Conservation (phyloP, 2,113 vertebrate species). For the Ophiodon elongatus region DNA sequence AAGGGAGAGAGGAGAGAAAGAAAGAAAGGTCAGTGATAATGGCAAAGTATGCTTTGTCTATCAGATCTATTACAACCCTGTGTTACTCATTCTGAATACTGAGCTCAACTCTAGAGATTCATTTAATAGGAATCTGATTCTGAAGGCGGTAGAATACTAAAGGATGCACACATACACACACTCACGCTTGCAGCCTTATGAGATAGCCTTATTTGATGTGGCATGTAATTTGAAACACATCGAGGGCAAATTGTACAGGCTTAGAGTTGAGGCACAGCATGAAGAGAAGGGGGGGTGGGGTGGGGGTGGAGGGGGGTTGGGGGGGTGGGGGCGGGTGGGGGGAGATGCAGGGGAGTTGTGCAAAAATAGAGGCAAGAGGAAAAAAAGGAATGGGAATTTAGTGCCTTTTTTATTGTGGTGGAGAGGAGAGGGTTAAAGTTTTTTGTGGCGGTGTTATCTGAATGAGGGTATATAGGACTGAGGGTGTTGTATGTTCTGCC, state of each 20-base stretch:
- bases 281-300: constrained; percentile 21
- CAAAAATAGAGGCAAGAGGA: neutral
- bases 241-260: constrained; percentile 55
- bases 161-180: constrained; percentile 38
- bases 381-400: constrained; percentile 7
- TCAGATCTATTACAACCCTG: constrained; percentile 61
- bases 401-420: constrained; percentile 4
- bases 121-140: constrained; percentile 65
- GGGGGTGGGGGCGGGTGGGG: no score
- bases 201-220: constrained; percentile 71
- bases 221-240: constrained; percentile 76
- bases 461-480: neutral
- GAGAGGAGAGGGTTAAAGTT: neutral
- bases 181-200: constrained; percentile 21
- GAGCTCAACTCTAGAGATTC: constrained; percentile 59
- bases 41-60: constrained; percentile 55
- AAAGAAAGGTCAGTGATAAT: constrained; percentile 77
- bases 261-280: constrained; percentile 33
- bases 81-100: constrained; percentile 69
- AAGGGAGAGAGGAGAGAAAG: constrained; percentile 42
- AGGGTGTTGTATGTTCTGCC: neutral
- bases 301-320: no score
- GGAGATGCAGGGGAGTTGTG: neutral
- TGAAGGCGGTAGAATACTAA: constrained; percentile 55
- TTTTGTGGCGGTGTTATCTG: neutral